Base-by-base conservation (phyloP, 2,888 invertebrate species). In the Acleris emargana region DNA sequence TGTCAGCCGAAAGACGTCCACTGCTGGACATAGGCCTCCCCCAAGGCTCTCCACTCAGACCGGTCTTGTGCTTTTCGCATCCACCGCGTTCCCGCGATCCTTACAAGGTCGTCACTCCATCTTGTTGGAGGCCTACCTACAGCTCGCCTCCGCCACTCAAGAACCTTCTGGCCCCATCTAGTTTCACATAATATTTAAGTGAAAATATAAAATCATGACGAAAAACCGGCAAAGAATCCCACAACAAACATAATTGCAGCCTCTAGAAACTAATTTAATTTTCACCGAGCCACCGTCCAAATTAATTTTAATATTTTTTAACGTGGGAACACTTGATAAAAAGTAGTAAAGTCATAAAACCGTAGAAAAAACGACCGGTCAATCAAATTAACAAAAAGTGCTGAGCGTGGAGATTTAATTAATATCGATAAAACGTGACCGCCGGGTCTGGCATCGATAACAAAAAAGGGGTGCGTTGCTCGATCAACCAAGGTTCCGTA, bases 401-500 rank as follows among this genome's bases (percentile, higher is more conserved):
- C 60, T 61, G 66, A 66, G 43, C 66, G 50, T 42, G 32, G 55
- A 60, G 45, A 66, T 66, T 66, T 66, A 66, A 66, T 66, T 66
- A 66, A 61, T 66, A 66, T 58, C 55, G 60, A 57, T 61, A 52
- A 52, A 66, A 66, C 66, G 60, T 66, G 66, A 61, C 60, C 51
- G 66, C 60, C 55, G 60, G 58, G 58, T 7, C 28, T 45, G 58
- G 42, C 16, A 9, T 5, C 50, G 20, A 49, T 32, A 17, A 42
- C 17, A 42, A 52, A 64, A 49, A 51, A 51, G 51, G n/a, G 52
- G 17, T 57, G 55, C 49, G 57, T 66, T 45, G 28, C n/a, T 2
- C 22, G 2, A 22, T 9, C 11, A 20, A 9, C 13, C 9, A 5
- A 16, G 28, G 58, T 58, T 49, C 49, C 58, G 58, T 58, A 1